Base-by-base conservation (phyloP, 2,888 invertebrate species). In the Trichogramma evanescens region DNA sequence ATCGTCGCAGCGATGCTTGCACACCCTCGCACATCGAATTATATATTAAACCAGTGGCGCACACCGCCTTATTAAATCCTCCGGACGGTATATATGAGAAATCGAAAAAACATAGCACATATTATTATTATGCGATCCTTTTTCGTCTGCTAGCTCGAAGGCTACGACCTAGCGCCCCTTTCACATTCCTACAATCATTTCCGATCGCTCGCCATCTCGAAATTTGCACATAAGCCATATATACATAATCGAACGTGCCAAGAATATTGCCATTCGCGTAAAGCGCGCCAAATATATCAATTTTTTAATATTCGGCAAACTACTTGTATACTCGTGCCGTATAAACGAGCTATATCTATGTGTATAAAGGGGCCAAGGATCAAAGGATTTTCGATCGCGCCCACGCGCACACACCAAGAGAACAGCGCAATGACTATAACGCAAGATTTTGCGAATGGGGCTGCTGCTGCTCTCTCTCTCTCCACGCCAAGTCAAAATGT, bases 371-470 rank as follows among this genome's bases (percentile, higher is more conserved):
- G 59, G 58, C 62, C 58, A 59, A 56, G 62, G 59, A 62, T 62
- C 62, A 62, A 62, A 62, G 56, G 62, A 59, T 59, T 52, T 50
- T 70, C 70, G 70, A 72, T 70, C 66, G 70, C 13, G 49, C 9
- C 49, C 6, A 49, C 49, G 9, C n/a, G 49, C 13, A 9, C 13
- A 2, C n/a, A n/a, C 13, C 6, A 49, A 49, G 49, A 2, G 9
- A 6, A 10, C n/a, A 49, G 6, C 6, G 49, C 49, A 6, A 9
- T n/a, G n/a, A 13, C 49, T 49, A 49, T n/a, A 13, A 49, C 49
- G 6, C 6, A 6, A 13, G 6, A 6, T 10, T 10, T 10, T 49
- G 49, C 13, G 13, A 49, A 6, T 10, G 13, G 6, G 49, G 6
- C n/a, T 49, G 13, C 49, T 13, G 13, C n/a, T 8, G 45, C 9